These are phyloP conservation scores for Hyphantria cunea DNA, from an alignment of 1,140 invertebrate genomes.

Conservation along the genomic window DNA sequence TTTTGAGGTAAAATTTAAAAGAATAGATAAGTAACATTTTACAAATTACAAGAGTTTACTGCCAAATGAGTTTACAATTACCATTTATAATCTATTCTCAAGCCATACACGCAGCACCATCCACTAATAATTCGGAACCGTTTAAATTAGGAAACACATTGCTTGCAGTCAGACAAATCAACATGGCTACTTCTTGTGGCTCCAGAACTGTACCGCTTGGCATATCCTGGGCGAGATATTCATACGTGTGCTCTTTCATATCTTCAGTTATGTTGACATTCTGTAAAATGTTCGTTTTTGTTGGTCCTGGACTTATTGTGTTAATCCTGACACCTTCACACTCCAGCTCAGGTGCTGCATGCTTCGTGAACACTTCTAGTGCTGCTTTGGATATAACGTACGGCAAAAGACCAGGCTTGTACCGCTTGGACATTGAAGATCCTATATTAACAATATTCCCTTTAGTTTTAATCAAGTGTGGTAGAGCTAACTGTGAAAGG, in stretches of 20 bases:
- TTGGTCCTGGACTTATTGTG: conserved; percentile 84
- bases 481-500: conserved; percentile 87
- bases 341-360: conserved; percentile 82
- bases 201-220: conserved; percentile 87
- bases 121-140: conserved; percentile 88
- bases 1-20: no score
- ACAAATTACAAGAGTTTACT: no score
- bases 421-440: conserved; percentile 35
- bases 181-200: conserved; percentile 87
- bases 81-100: conserved; percentile 3
- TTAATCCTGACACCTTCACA: conserved; percentile 85
- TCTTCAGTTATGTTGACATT: conserved; percentile 25
- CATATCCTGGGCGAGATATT: conserved; percentile 87
- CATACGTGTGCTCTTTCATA: conserved; percentile 63
- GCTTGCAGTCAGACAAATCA: conserved; percentile 91
- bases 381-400: conserved; percentile 39
- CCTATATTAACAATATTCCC: conserved; percentile 51
- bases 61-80: no score
- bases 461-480: conserved; percentile 84
- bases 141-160: conserved; percentile 90
- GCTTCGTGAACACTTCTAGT: conserved; percentile 86
- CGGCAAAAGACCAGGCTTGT: conserved; percentile 39
- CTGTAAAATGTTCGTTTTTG: conserved; percentile 85
- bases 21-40: no score
- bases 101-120: conserved; percentile 83